Base-by-base conservation (phyloP, 2,888 invertebrate genomes). In the Mechanitis mazaeus region DNA sequence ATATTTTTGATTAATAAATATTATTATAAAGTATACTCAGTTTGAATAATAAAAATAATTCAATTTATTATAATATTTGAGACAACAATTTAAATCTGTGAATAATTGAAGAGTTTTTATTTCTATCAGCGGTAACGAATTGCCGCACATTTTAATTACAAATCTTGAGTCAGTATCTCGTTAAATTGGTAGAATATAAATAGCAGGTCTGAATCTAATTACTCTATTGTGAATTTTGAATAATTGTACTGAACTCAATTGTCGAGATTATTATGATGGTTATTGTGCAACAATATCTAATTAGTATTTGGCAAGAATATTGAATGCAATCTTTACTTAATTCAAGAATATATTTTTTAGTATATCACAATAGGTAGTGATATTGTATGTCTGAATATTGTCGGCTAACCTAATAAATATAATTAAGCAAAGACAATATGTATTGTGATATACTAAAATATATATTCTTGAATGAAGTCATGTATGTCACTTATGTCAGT, bases 101-200 rank as follows among this genome's bases (percentile, higher is more conserved):
- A 50, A 50, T 50, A 31, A 31, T 50, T 50, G 31, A 28, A 31
- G 50, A 50, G 31, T 31, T 50, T 50, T 50, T 50, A 50, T 31
- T 31, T 50, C 31, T 50, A 50, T 50, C 31, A 31, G 2, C 28
- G 7, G 28, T 50, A 50, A 31, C 31, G 31, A 50, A 31, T 50
- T 42, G 35, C 54, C 45, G 20, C 53, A 59, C n/a, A 38, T 50
- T 59, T 63, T 57, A 63, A 64, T 62, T 55, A 61, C 28, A 35
- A 57, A 56, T 45, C 46, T 58, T 50, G 33, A 60, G 60, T 60
- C 55, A 45, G 47, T 59, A 35, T 61, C 54, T 55, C 33, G 33
- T 45, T 61, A 42, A 47, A 47, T 47, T 61, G 45, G 38, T 61
- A 31, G 46, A 28, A 31, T 45, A 61, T 55, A 58, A 58, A 54